Conservation (phyloP, 1,140 invertebrate species). For the Rhizoglyphus robini region DNA sequence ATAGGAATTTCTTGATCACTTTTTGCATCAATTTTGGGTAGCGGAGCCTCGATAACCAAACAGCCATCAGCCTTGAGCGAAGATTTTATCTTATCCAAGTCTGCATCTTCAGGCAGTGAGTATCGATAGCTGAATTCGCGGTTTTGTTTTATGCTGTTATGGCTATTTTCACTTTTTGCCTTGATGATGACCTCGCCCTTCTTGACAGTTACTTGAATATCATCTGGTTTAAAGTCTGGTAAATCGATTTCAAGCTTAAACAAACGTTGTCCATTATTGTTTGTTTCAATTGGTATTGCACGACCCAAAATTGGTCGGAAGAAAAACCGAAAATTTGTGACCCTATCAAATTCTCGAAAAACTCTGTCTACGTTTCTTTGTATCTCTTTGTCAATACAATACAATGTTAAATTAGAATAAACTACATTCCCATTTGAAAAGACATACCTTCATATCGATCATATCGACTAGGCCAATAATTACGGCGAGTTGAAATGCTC, state of each 20-base stretch:
- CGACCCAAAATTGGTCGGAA: neutral
- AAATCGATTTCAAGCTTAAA: constrained; percentile 25
- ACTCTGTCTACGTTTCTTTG: neutral
- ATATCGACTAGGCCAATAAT: neutral
- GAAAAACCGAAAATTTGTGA: neutral
- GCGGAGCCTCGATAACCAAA: constrained; percentile 32
- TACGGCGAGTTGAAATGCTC: neutral
- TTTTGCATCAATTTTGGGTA: constrained; percentile 25
- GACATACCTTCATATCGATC: constrained; percentile 6
- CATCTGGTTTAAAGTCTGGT: constrained; percentile 28
- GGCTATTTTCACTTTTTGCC: constrained; percentile 29
- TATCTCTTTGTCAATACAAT: neutral
- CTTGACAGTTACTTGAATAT: constrained; percentile 30
- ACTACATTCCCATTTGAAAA: neutral
- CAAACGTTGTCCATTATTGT: constrained; percentile 11
- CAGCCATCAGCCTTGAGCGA: constrained; percentile 30
- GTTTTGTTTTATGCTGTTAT: constrained; percentile 30
- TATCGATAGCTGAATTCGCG: constrained; percentile 33
- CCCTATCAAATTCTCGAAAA: neutral
- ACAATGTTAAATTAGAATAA: neutral
- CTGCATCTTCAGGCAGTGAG: constrained; percentile 33
- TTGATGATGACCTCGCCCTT: constrained; percentile 28
- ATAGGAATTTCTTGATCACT: constrained; percentile 20
- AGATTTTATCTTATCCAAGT: constrained; percentile 31
- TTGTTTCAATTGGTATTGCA: neutral